phyloP scores from a whole-genome alignment of 2,888 invertebrate species.

The Ctena decussata region DNA sequence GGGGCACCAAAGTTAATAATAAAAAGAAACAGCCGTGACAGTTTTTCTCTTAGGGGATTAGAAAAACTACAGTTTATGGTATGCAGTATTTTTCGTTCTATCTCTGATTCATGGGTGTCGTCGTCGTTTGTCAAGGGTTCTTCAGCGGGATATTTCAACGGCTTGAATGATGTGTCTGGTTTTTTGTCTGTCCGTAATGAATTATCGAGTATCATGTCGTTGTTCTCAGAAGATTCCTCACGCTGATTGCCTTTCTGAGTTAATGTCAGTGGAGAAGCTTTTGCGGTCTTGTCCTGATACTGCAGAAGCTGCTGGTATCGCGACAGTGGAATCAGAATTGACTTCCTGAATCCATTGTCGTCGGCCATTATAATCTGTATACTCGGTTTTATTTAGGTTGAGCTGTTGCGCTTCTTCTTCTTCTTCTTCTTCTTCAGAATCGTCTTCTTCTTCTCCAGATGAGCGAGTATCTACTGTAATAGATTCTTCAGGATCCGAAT shows the following conservation, averaged over 20 bases:
- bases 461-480: neutral
- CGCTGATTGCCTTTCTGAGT: neutral
- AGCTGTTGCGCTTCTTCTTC: neutral
- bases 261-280: neutral
- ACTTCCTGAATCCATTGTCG: neutral
- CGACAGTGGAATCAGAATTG: slow-evolving; percentile 5
- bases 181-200: neutral
- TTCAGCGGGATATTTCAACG: too few relatives aligned
- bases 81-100: neutral
- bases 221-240: too few relatives aligned
- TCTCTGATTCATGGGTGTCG: neutral
- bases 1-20: neutral
- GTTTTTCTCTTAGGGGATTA: neutral
- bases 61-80: neutral
- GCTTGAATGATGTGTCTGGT: neutral
- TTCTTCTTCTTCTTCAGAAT: neutral
- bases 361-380: neutral
- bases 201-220: too few relatives aligned
- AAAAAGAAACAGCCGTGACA: neutral
- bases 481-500: neutral
- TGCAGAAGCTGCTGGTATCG: slow-evolving; percentile 19
- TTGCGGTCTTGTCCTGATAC: neutral
- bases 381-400: neutral
- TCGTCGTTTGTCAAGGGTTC: neutral
- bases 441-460: neutral